Evolutionary conservation across 2,797 vertebrate genomes (phyloP).

Genomic region (Thripadectes ignobilis): DNA sequence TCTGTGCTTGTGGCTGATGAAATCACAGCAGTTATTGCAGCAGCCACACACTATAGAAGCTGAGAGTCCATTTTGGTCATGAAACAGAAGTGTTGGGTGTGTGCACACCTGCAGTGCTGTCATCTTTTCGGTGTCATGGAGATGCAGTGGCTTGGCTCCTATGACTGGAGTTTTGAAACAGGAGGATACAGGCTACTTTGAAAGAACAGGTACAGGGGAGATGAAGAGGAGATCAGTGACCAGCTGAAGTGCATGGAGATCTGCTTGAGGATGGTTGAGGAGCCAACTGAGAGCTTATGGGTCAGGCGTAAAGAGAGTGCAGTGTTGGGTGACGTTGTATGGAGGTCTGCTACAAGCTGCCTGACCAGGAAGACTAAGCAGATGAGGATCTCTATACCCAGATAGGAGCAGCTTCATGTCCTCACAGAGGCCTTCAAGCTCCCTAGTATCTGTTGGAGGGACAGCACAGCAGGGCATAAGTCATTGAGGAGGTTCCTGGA

Average conservation of each 20-base stretch:
- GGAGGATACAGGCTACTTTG: neutral
- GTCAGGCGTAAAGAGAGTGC: neutral
- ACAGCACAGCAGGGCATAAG: neutral
- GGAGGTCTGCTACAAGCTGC: neutral
- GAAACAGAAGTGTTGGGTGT: neutral
- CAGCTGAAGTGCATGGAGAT: neutral
- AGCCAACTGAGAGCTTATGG: neutral
- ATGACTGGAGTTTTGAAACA: neutral
- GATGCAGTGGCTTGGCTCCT: neutral
- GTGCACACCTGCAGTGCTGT: neutral
- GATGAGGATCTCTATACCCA: neutral
- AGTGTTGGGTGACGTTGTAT: neutral
- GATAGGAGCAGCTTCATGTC: neutral
- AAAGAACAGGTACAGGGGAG: neutral
- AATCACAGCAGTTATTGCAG: slow-evolving; percentile 10
- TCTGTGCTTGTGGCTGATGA: slow-evolving; percentile 62
- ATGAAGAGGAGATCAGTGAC: neutral
- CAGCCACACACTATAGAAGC: slow-evolving; percentile 53
- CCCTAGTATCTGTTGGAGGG: neutral
- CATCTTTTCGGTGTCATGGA: neutral
- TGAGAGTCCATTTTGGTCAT: slow-evolving; percentile 11
- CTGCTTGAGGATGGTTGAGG: neutral
- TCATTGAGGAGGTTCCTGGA: neutral
- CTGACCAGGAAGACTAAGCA: neutral
- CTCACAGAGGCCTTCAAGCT: neutral